A percentile compares a stretch with the other conserved stretches of the same genome.
phyloP scores from a whole-genome alignment of 2,888 invertebrate species.

The Meganola albula region DNA sequence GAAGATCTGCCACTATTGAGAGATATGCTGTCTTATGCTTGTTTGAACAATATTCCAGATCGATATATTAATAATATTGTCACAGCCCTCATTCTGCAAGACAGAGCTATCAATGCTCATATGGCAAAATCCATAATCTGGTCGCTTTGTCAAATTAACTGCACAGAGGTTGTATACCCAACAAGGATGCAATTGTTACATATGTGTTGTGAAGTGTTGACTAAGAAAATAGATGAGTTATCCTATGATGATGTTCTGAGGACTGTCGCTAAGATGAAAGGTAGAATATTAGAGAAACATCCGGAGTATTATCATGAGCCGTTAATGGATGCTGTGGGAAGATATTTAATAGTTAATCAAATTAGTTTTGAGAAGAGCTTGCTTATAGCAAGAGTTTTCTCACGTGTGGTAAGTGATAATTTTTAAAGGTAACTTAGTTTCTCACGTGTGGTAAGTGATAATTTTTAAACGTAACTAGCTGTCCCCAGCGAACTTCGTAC shows the following conservation, averaged over 20 bases:
- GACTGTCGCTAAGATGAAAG: slow-evolving; percentile 67
- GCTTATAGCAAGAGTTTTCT: slow-evolving; percentile 70
- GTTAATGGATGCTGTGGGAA: slow-evolving; percentile 75
- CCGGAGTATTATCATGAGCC: slow-evolving; percentile 79
- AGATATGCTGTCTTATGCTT: slow-evolving; percentile 75
- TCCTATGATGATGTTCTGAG: slow-evolving; percentile 68
- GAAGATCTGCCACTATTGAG: slow-evolving; percentile 68
- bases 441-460: too few relatives aligned
- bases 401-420: slow-evolving; percentile 72
- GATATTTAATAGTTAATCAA: slow-evolving; percentile 69
- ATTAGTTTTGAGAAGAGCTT: slow-evolving; percentile 69
- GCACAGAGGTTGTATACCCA: slow-evolving; percentile 49
- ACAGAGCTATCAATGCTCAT: slow-evolving; percentile 57
- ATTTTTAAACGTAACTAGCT: too few relatives aligned
- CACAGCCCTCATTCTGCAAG: slow-evolving; percentile 64
- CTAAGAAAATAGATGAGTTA: slow-evolving; percentile 58
- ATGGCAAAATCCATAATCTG: slow-evolving; percentile 74
- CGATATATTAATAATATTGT: slow-evolving; percentile 73
- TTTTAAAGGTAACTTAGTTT: too few relatives aligned
- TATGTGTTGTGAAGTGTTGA: slow-evolving; percentile 67
- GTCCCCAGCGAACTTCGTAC: too few relatives aligned
- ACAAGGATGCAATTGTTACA: slow-evolving; percentile 70
- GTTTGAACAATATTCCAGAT: slow-evolving; percentile 67
- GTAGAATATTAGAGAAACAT: slow-evolving; percentile 59
- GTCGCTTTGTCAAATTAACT: slow-evolving; percentile 73